phyloP scores from a whole-genome alignment of 2,888 invertebrate genomes.

The Nysson spinosus region DNA sequence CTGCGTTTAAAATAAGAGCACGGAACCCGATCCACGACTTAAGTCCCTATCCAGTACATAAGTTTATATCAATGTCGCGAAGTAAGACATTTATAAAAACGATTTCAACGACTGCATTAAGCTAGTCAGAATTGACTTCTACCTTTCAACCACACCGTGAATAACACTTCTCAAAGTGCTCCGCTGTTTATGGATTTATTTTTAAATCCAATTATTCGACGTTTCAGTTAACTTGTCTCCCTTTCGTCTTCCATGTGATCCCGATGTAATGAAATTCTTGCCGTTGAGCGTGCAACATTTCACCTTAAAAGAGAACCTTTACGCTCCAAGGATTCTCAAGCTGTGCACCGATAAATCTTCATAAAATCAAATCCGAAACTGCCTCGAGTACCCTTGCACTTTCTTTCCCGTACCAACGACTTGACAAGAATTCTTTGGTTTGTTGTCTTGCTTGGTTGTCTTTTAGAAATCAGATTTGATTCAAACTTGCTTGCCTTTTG shows the following conservation, averaged over 20 bases:
- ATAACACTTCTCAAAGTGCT: no score
- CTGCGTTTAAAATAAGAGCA: constrained; percentile 49
- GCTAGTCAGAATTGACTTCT: no score
- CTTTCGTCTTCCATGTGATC: background rate
- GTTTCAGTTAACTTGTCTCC: background rate
- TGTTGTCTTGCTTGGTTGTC: no score
- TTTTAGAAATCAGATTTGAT: no score
- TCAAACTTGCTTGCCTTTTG: no score
- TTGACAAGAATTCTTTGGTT: constrained; percentile 39
- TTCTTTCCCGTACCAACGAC: constrained; percentile 18
- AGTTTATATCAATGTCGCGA: constrained; percentile 41
- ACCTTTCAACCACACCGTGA: no score
- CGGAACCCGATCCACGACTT: constrained; percentile 44
- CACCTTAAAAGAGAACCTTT: constrained; percentile 14
- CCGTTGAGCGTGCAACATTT: constrained; percentile 1
- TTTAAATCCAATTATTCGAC: background rate
- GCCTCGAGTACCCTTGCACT: constrained; percentile 39
- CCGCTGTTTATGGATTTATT: no score
- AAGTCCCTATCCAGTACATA: constrained; percentile 34
- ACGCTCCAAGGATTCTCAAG: constrained; percentile 20
- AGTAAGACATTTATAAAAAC: constrained; percentile 29
- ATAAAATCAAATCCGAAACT: constrained; percentile 44
- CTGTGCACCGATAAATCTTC: constrained; percentile 50
- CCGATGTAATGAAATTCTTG: constrained; percentile 8
- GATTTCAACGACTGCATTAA: constrained; percentile 2